Percentiles rank a stretch among this genome's conserved stretches.
Conservation (phyloP, 35 echinoderm and acorn worm genomes). For the Diadema setosum region DNA sequence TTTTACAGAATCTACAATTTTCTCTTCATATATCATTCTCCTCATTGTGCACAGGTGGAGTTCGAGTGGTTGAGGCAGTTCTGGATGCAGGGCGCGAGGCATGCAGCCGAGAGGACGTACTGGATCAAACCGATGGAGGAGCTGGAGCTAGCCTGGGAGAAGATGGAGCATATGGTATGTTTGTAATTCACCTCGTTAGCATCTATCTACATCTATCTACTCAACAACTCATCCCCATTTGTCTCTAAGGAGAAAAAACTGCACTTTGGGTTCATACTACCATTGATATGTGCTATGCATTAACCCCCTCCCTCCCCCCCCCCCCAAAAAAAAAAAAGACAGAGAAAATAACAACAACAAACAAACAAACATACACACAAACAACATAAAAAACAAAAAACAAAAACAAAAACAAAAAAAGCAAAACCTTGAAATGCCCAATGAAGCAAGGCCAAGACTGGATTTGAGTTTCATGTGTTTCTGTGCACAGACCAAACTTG, state of each 20-base stretch:
- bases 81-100: slow-evolving; percentile 60
- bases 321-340: background rate
- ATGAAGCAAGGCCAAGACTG: background rate
- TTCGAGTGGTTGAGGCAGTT: slow-evolving; percentile 77
- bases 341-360: background rate
- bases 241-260: background rate
- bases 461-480: background rate
- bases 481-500: slow-evolving; percentile 49
- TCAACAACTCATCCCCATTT: no score
- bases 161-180: slow-evolving; percentile 55
- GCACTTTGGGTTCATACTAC: background rate
- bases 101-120: slow-evolving; percentile 28
- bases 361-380: background rate
- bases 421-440: background rate
- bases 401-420: background rate
- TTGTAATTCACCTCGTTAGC: background rate
- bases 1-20: no score
- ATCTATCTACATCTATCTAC: no score
- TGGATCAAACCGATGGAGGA: slow-evolving; percentile 61
- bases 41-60: no score
- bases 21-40: no score
- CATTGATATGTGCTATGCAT: background rate
- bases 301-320: background rate
- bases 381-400: background rate
- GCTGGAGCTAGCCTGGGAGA: slow-evolving; percentile 26